Evolutionary conservation across 1,140 invertebrate species (phyloP).

Genomic region (Lycorma delicatula): DNA sequence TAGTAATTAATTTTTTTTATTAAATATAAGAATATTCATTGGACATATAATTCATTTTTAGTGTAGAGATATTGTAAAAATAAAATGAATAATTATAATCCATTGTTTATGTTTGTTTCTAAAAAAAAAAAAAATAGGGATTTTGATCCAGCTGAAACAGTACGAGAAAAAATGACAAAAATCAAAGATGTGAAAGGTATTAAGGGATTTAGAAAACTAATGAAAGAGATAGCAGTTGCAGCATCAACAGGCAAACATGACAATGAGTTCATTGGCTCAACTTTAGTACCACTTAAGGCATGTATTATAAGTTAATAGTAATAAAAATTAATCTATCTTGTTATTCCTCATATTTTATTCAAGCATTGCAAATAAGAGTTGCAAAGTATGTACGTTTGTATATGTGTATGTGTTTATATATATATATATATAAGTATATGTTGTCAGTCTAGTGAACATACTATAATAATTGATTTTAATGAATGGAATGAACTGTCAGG

Average conservation of each 20-base stretch:
- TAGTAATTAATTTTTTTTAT: no score
- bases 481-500: no score
- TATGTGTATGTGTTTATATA: no score
- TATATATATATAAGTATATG: no score
- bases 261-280: constrained; percentile 89
- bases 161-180: constrained; percentile 78
- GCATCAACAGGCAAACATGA: constrained; percentile 87
- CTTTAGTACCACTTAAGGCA: constrained; percentile 78
- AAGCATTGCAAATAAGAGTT: no score
- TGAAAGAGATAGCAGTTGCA: constrained; percentile 95
- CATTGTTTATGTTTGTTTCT: background rate
- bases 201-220: constrained; percentile 67
- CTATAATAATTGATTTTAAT: no score
- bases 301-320: constrained; percentile 15
- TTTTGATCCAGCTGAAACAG: constrained; percentile 81
- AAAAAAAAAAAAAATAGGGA: constrained; percentile 45
- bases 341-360: background rate
- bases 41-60: no score
- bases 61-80: constrained; percentile 63
- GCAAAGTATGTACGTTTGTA: no score
- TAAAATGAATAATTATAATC: background rate
- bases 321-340: background rate
- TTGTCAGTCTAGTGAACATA: no score
- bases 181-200: constrained; percentile 76
- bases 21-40: no score